Base-by-base conservation (phyloP, 2,797 vertebrate genomes). In the Rhodeus uyekii region DNA sequence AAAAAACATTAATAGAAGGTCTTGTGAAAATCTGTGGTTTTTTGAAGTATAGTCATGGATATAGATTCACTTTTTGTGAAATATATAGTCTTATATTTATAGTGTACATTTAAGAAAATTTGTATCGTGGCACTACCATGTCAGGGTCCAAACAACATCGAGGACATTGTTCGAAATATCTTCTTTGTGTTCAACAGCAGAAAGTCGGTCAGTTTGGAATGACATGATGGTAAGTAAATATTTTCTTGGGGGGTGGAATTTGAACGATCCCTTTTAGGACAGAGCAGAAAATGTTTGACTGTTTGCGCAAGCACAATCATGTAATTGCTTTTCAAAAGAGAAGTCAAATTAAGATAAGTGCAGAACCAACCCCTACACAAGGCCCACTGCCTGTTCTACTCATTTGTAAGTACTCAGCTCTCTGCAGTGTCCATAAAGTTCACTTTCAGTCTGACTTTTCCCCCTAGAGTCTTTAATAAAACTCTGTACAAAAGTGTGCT, bases 401-500 rank as follows among this genome's bases (percentile, higher is more conserved):
- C 8, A 38, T 55, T 38, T 74, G 18, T 60, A 42, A 60, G 73
- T 14, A 42, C 39, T 60, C 14, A 13, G 24, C 8, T 74, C n/a
- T 58, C 14, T 60, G 53, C 16, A 18, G 60, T 10, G 36, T 76
- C 55, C 19, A 38, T 24, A 61, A 61, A 76, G 53, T 60, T 4
- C 2, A 19, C 38, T 50, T 27, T 77, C 38, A 9, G 6, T 46
- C 24, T 72, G 39, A 76, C 18, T n/a, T 13, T 6, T 13, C 18
- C 10, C 34, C 53, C 19, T 5, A 36, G 78, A n/a, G n/a, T 80
- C 38, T 58, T 53, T 46, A 46, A 46, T 64, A 65, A 27, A 44
- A 87, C 90, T 92, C 88, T 88, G 79, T 83, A 80, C 85, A 87
- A 89, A 84, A 78, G 65, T 75, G 34, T 84, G 90, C 88, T 92